Conservation (phyloP, 1,140 invertebrate species). For the Halesus radiatus region DNA sequence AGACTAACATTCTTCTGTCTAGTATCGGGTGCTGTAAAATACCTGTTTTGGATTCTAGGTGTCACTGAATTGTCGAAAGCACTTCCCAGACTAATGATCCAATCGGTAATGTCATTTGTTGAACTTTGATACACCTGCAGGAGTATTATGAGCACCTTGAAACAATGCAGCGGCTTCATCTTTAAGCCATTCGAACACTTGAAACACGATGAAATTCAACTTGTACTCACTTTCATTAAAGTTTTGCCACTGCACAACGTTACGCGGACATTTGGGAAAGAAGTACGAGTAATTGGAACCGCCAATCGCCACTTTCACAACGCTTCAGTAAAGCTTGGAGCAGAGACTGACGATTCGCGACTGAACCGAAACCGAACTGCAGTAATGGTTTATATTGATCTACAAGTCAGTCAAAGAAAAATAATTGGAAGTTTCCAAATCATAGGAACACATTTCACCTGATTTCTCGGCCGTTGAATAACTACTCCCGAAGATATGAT, state of each 20-base stretch:
- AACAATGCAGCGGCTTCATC: conserved; percentile 13
- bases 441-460: conserved; percentile 11
- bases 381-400: conserved; percentile 53
- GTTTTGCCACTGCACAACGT: conserved; percentile 2
- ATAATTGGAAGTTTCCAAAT: conserved; percentile 12
- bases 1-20: background rate
- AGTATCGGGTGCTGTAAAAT: background rate
- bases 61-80: background rate
- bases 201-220: background rate
- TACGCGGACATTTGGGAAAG: background rate
- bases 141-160: conserved; percentile 8
- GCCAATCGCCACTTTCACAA: conserved; percentile 12
- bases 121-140: conserved; percentile 10
- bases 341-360: conserved; percentile 52
- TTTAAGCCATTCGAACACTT: conserved; percentile 4
- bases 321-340: background rate
- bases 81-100: conserved; percentile 6
- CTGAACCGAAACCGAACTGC: conserved; percentile 50
- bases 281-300: background rate
- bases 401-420: conserved; percentile 2
- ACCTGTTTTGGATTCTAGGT: background rate
- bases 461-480: conserved; percentile 5
- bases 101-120: conserved; percentile 7
- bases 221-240: conserved; percentile 23
- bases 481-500: background rate